These are phyloP conservation scores for Pyxicephalus adspersus DNA, from an alignment of 2,113 vertebrate genomes.

Conservation along the genomic window DNA sequence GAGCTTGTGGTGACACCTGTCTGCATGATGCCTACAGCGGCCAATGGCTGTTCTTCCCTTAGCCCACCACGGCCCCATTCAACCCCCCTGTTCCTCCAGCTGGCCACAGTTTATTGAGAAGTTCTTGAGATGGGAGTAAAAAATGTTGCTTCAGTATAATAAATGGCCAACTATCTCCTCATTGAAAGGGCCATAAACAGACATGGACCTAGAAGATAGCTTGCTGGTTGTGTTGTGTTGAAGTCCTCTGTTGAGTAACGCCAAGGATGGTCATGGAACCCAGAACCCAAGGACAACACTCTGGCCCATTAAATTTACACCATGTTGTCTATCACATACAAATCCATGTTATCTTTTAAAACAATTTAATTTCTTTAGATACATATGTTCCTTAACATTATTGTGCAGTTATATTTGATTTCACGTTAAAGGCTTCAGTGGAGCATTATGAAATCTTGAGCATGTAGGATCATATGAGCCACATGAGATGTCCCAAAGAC, in stretches of 20 bases:
- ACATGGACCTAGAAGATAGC: slow-evolving; percentile 1
- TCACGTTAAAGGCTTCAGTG: neutral
- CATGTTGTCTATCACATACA: neutral
- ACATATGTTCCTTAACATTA: no score
- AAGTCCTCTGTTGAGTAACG: neutral
- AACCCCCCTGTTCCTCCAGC: slow-evolving; percentile 20
- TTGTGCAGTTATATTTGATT: no score
- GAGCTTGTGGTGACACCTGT: slow-evolving; percentile 58
- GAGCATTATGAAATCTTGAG: neutral
- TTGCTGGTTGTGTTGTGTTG: neutral
- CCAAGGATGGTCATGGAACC: neutral
- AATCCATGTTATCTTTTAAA: no score
- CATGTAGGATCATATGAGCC: neutral
- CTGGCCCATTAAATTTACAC: neutral
- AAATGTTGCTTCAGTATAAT: slow-evolving; percentile 3
- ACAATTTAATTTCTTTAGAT: no score
- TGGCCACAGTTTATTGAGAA: slow-evolving; percentile 36
- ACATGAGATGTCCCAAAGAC: neutral
- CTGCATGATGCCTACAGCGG: slow-evolving; percentile 55
- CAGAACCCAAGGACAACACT: neutral
- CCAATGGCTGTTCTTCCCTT: slow-evolving; percentile 56
- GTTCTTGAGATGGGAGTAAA: slow-evolving; percentile 16
- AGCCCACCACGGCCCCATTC: slow-evolving; percentile 49
- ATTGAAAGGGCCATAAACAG: slow-evolving; percentile 11
- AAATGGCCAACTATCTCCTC: slow-evolving; percentile 23